phyloP scores from a whole-genome alignment of 2,888 invertebrate genomes.

The Villa cingulata region DNA sequence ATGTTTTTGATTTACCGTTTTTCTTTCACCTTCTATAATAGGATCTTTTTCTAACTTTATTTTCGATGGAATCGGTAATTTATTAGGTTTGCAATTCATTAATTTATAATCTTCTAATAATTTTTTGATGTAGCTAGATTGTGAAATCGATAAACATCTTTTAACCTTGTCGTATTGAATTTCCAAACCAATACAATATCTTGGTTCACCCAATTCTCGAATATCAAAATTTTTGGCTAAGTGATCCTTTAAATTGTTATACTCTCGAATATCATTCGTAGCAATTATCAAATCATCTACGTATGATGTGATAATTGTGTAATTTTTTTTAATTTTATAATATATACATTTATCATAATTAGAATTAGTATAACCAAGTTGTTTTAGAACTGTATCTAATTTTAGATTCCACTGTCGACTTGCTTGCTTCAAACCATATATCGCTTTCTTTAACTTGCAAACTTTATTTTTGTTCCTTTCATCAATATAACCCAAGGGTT shows the following conservation, averaged over 20 bases:
- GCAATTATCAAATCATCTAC: too few relatives aligned
- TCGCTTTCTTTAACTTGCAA: background rate
- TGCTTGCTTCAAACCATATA: background rate
- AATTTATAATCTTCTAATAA: conserved; percentile 5
- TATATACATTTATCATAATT: too few relatives aligned
- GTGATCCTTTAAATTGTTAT: too few relatives aligned
- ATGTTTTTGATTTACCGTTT: conserved; percentile 5
- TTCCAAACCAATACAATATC: too few relatives aligned
- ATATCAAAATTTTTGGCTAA: too few relatives aligned
- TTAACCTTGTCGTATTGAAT: background rate
- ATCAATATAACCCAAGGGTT: conserved; percentile 7
- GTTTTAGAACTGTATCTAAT: background rate
- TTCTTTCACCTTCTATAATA: conserved; percentile 5
- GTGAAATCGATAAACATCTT: conserved; percentile 4
- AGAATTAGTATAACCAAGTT: too few relatives aligned
- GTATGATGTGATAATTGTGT: too few relatives aligned
- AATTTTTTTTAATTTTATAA: too few relatives aligned
- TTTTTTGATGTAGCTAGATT: conserved; percentile 6
- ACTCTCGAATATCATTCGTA: too few relatives aligned
- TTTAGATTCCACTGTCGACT: background rate
- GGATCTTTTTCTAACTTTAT: conserved; percentile 9
- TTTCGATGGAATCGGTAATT: conserved; percentile 6
- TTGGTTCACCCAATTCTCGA: too few relatives aligned
- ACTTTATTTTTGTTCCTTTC: background rate
- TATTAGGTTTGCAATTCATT: conserved; percentile 2